Base-by-base conservation (phyloP, 1,140 invertebrate genomes). In the Ostrea denselamellosa region DNA sequence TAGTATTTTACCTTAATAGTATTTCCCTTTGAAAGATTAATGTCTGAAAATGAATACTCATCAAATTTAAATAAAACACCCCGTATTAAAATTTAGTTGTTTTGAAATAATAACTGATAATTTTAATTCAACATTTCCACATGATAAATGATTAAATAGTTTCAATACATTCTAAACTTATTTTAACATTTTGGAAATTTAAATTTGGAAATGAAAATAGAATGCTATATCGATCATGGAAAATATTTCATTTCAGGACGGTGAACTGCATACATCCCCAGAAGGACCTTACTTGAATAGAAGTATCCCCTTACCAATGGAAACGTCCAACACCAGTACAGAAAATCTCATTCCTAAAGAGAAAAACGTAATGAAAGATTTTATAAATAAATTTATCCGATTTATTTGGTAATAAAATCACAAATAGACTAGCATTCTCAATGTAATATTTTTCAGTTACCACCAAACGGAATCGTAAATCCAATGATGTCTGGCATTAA, bases 401-500 rank as follows among this genome's bases (percentile, higher is more conserved):
- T 44, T 44, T 44, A 58, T 5, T 58, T 58, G 56, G 56, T 58
- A 17, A 58, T 17, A 58, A 4, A 44, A 58, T 58, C 56, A 19
- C 19, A 17, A 56, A 56, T 5, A 58, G 19, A 58, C 4, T 14
- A 85, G 7, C 28, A 53, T 34, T 68, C 34, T 71, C 14, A 25
- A 54, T 51, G 34, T 51, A 54, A 54, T 89, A 81, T 87, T 44
- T 83, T 84, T 28, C 25, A 71, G 54, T 51, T 58, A 22, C 14
- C 86, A 65, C 56, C 85, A 28, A 90, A 90, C 68, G 92, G 91
- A 44, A 89, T 91, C 19, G 71, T 91, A 28, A 93, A 93, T 85
- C 91, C 91, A 8, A 90, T 88, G 2, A 51, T 90, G 52, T 89
- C 89, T 44, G 68, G 87, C 12, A 65, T 90, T 12, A 88, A 90